Evolutionary conservation across 2,888 invertebrate species (phyloP), one percentile per base, ranked within the genome.

Genomic region (Himalopsyche kuldschensis): DNA sequence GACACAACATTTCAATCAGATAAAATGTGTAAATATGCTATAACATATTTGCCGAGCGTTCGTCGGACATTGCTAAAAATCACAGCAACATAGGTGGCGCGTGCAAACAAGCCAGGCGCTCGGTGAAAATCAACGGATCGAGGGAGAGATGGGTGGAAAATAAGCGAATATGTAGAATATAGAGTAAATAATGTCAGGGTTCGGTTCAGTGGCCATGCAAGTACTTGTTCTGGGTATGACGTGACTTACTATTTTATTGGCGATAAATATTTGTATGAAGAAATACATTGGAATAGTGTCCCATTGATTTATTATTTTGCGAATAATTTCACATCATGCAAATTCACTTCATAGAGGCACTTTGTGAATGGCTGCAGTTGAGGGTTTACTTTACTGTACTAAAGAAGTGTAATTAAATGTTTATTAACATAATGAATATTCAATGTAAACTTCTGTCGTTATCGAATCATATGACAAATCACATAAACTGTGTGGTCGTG

Each of bases 1-100:
- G 76, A 76, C 76, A 76, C 76, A 76, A 76, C 76, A 76, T 76
- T 63, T 80, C 80, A 80, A 80, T 80, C 80, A 80, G 63, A 80
- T 35, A 55, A 32, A 80, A 48, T 69, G 80, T 80, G 80, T 63
- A 80, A 80, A 80, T 80, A 80, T 80, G 63, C 32, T 24, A 80
- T 35, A 48, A 63, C 80, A 80, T 80, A 80, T 80, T 80, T 80
- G 69, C 63, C 31, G 24, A 48, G 24, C 79, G 79, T 63, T 63
- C 32, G 80, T 32, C 46, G 69, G 69, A 69, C 31, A 55, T 80
- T 69, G 80, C 80, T 48, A 32, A 80, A 80, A 80, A 69, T 80
- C 80, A 80, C 63, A 63, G 80, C 69, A 69, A 20, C 27, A 69
- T 69, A 27, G 69, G 69, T 69, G 69, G 30, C 27, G 27, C 46